Percentiles rank a stretch among this genome's conserved stretches.
These are phyloP conservation scores for Delichon dasypus DNA, from an alignment of 2,797 vertebrate species.

Conservation along the genomic window DNA sequence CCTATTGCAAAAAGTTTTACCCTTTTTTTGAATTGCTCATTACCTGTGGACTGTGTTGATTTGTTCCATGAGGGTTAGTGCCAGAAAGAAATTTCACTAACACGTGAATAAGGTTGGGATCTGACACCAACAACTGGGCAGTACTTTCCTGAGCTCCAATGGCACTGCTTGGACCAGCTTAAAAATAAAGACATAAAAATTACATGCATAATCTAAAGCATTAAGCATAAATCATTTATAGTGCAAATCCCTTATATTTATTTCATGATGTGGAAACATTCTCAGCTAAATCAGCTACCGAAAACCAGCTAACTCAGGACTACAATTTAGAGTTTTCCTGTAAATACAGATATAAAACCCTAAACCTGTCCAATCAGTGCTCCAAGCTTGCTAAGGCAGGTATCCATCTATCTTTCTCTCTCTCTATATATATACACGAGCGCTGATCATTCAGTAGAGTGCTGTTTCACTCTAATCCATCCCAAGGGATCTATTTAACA, in stretches of 20 bases:
- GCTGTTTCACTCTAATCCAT: neutral
- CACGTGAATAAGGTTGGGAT: constrained; percentile 93
- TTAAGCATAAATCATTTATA: neutral
- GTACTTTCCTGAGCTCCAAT: constrained; percentile 91
- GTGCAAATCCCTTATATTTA: neutral
- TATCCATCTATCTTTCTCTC: too few relatives aligned
- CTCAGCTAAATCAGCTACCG: neutral
- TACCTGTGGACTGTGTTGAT: constrained; percentile 96
- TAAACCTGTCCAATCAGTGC: neutral
- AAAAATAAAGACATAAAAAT: constrained; percentile 38
- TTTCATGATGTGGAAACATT: neutral
- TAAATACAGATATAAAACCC: neutral
- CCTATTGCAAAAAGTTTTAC: neutral
- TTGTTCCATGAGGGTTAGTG: constrained; percentile 92
- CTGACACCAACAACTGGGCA: constrained; percentile 94
- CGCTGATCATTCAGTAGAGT: neutral
- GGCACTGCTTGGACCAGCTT: constrained; percentile 81
- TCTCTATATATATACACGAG: neutral
- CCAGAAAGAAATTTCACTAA: constrained; percentile 97
- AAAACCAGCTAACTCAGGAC: neutral
- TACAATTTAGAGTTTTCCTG: neutral
- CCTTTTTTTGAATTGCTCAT: neutral
- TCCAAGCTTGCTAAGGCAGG: neutral
- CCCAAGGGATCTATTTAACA: neutral
- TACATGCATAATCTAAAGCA: neutral